Evolutionary conservation across 2,888 invertebrate species (phyloP), one percentile per base, ranked within the genome.

Genomic region (Acrocyrtus sp.): DNA sequence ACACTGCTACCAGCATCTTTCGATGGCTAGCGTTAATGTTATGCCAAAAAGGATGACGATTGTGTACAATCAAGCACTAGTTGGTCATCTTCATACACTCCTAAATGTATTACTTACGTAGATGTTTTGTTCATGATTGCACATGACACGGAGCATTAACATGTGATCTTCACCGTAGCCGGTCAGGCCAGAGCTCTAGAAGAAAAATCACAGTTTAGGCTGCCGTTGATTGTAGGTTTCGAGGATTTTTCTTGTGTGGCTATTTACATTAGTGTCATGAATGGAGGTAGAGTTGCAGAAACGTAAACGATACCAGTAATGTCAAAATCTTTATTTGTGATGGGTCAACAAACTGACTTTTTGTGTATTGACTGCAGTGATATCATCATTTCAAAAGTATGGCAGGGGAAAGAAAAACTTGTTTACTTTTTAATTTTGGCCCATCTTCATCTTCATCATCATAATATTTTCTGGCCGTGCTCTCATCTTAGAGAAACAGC

Each of bases 291-390:
- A 12, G 45, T 26, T 26, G 15, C 29, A 53, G 34, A 53, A 34
- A 29, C 15, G 51, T 43, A 26, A 34, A 39, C 10, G 19, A 56
- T 17, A 26, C 56, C 51, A 56, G 69, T 62, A 69, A 63, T 57
- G 70, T 70, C 70, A 62, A 70, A 62, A 22, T 47, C 24, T 27
- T 56, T 61, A 62, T 39, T 62, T 47, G 54, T 43, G 45, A 63
- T 57, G 57, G 70, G 70, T 70, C 70, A 70, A 70, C 62, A 70
- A 63, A 70, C 70, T 62, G n/a, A n/a, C n/a, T n/a, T n/a, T n/a
- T n/a, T n/a, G n/a, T n/a, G n/a, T 57, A 43, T 26, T 6, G 43
- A 1, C 8, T 27, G 17, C 34, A n/a, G 22, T 45, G 63, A 22
- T 12, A 50, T 58, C 17, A n/a, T n/a, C n/a, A n/a, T n/a, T n/a